Evolutionary conservation across 2,888 invertebrate genomes (phyloP), one percentile per base, ranked within the genome.

Genomic region (Leucophora obtusa): DNA sequence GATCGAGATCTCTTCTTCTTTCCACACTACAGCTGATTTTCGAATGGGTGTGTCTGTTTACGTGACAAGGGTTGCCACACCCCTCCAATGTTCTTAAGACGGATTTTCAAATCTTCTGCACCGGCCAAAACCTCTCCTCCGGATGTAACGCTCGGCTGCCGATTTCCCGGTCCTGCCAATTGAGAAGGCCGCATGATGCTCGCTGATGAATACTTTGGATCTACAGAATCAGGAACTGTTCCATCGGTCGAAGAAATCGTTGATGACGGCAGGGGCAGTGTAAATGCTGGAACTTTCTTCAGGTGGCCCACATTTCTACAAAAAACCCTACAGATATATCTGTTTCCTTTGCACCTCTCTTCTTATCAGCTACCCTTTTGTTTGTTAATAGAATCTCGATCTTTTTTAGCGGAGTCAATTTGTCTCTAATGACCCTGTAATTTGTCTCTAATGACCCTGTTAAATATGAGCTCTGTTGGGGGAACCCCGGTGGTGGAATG

Each of bases 311-410:
- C 38, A 35, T 77, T 71, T 43, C 77, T 54, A 17, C 8, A 59
- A 58, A 24, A 65, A 10, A 24, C 51, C 59, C 74, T 17, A 74
- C 68, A n/a, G 33, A 24, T 15, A 74, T 69, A 63, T 21, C 2
- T 4, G 21, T 21, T 21, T 69, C 51, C 38, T 77, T 71, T 15
- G 63, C 62, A 9, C 51, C 43, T 58, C 63, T 62, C 47, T 58
- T 51, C 47, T 65, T 65, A 18, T 71, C 43, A 38, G 51, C 47
- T 70, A 10, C 51, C 94, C 82, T 63, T 73, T 59, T 78, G 60
- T 56, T 72, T 78, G 10, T 10, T 18, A 7, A 71, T 51, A 24
- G 21, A 70, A 50, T 62, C 35, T 21, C 4, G 21, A 21, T 21
- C 21, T 21, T 21, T 21, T 21, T 21, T 4, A 21, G 21, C 21